Evolutionary conservation across 2,888 invertebrate genomes (phyloP).

Genomic region (Platycheirus albimanus): DNA sequence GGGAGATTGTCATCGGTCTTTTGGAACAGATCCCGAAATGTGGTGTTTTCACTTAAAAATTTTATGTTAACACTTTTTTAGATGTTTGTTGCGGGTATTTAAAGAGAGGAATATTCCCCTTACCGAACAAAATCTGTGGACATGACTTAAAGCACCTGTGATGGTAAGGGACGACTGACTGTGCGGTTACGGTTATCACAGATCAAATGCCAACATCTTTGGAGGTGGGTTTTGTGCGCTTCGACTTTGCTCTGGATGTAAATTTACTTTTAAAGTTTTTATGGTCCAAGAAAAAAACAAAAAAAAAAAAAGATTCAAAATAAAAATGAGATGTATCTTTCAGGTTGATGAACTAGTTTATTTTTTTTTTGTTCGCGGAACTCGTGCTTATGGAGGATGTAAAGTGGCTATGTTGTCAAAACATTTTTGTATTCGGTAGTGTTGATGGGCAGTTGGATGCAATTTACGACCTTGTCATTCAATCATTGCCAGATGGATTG

Average conservation of each 20-base stretch:
- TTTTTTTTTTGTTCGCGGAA: not conserved
- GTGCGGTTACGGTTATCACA: not conserved
- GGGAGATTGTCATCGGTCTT: constrained; percentile 32
- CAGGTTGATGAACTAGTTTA: constrained; percentile 35
- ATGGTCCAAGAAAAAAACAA: too few species aligned
- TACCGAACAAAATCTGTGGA: not conserved
- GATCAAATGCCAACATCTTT: not conserved
- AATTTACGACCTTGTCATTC: constrained; percentile 30
- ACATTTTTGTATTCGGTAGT: constrained; percentile 20
- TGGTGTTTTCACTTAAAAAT: constrained; percentile 39
- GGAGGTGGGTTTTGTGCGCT: not conserved
- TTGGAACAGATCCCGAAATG: constrained; percentile 33
- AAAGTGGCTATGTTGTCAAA: constrained; percentile 26
- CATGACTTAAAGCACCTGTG: constrained; percentile 19
- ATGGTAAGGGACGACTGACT: not conserved
- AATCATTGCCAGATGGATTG: constrained; percentile 27
- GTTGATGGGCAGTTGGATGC: constrained; percentile 34
- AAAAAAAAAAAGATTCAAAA: not conserved
- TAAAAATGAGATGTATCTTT: constrained; percentile 6
- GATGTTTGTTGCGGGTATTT: constrained; percentile 17
- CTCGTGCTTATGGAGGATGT: constrained; percentile 4
- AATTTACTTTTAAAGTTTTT: too few species aligned
- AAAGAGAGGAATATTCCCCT: constrained; percentile 3
- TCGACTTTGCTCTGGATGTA: not conserved
- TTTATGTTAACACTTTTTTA: constrained; percentile 37